Evolutionary conservation across 2,888 invertebrate genomes (phyloP).

Genomic region (Pocota personata): DNA sequence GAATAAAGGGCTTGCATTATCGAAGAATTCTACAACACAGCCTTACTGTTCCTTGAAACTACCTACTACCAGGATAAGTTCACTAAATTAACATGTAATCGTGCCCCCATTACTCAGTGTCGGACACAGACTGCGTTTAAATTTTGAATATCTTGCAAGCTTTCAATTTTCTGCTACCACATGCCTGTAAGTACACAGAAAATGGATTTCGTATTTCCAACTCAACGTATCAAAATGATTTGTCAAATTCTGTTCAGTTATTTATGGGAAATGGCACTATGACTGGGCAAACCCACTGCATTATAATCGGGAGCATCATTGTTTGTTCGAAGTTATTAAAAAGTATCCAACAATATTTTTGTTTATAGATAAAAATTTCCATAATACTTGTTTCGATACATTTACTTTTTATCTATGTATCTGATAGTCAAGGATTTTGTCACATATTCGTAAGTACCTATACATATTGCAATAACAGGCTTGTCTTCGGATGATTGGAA

Average conservation of each 20-base stretch:
- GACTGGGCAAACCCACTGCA: not conserved
- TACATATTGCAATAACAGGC: too few relatives aligned
- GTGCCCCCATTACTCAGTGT: slow-evolving; percentile 55
- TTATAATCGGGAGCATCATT: too few relatives aligned
- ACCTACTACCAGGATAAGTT: not conserved
- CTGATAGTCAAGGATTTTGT: too few relatives aligned
- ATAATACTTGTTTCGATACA: too few relatives aligned
- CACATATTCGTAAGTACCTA: too few relatives aligned
- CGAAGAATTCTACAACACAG: not conserved
- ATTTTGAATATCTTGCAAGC: slow-evolving; percentile 34
- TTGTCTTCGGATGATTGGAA: not conserved
- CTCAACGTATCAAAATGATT: slow-evolving; percentile 12
- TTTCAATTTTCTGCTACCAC: not conserved
- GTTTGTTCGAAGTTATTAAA: too few relatives aligned
- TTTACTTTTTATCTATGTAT: too few relatives aligned
- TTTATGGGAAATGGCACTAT: not conserved
- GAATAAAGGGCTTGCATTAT: not conserved
- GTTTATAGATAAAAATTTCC: too few relatives aligned
- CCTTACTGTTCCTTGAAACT: not conserved
- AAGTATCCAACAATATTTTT: too few relatives aligned
- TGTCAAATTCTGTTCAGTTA: slow-evolving; percentile 15
- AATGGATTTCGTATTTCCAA: slow-evolving; percentile 14
- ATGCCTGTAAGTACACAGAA: not conserved
- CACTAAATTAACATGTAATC: slow-evolving; percentile 48
- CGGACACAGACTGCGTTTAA: slow-evolving; percentile 42